phyloP scores from a whole-genome alignment of 2,797 vertebrate genomes.

The Columba guinea region DNA sequence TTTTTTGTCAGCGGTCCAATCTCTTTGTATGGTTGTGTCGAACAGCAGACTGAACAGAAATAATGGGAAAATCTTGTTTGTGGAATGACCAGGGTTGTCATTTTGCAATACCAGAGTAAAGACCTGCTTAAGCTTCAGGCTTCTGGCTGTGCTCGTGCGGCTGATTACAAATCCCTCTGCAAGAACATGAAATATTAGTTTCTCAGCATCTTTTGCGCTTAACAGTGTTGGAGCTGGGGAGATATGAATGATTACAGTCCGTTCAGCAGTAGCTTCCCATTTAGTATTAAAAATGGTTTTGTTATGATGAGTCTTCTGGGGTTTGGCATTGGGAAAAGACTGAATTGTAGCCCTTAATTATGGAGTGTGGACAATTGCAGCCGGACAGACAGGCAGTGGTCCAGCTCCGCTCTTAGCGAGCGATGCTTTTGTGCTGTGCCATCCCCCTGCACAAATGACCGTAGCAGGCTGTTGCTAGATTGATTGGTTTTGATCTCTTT shows the following conservation, averaged over 20 bases:
- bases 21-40: conserved; percentile 21
- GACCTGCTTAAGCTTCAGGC: conserved; percentile 13
- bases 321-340: conserved; percentile 6
- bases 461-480: neutral
- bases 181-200: neutral
- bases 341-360: conserved; percentile 49
- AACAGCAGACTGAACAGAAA: conserved; percentile 57
- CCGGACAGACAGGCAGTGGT: neutral
- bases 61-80: conserved; percentile 44
- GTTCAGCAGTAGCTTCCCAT: neutral
- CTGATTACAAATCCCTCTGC: neutral
- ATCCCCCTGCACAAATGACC: neutral
- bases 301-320: neutral
- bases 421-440: conserved; percentile 7
- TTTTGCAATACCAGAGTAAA: conserved; percentile 1
- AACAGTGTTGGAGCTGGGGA: neutral
- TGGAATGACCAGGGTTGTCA: neutral
- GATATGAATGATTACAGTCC: rapidly evolving
- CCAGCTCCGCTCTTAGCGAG: neutral
- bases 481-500: neutral
- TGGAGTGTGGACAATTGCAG: conserved; percentile 11
- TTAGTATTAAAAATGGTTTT: neutral
- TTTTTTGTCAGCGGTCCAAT: conserved; percentile 32
- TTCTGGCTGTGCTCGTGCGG: rapidly evolving
- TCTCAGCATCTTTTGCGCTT: neutral